phyloP scores from a whole-genome alignment of 2,797 vertebrate species.

The Rhodeus uyekii region DNA sequence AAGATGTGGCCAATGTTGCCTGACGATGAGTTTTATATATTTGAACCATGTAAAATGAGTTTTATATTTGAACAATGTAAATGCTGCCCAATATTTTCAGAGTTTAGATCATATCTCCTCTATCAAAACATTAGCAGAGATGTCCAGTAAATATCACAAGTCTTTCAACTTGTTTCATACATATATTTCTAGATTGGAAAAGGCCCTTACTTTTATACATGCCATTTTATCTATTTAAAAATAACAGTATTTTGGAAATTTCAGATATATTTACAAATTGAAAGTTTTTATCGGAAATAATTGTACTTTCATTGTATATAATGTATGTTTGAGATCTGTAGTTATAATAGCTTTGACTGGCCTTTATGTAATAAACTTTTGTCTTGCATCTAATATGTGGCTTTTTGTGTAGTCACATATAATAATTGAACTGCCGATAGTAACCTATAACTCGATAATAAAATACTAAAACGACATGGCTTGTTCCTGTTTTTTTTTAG shows the following conservation, averaged over 20 bases:
- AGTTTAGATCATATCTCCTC: slow-evolving; percentile 11
- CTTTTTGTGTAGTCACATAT: slow-evolving; percentile 78
- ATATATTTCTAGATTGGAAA: slow-evolving; percentile 71
- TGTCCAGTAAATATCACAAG: not conserved
- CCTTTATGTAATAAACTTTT: slow-evolving; percentile 56
- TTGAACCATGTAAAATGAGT: slow-evolving; percentile 48
- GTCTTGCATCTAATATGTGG: slow-evolving; percentile 76
- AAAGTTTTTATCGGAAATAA: slow-evolving; percentile 82
- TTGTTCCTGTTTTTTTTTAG: not conserved
- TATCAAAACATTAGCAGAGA: slow-evolving; percentile 17
- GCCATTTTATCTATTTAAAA: slow-evolving; percentile 88
- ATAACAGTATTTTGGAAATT: slow-evolving; percentile 90
- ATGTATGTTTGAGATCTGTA: slow-evolving; percentile 66
- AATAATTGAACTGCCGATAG: slow-evolving; percentile 91
- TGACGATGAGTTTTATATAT: slow-evolving; percentile 55
- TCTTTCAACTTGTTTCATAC: slow-evolving; percentile 31
- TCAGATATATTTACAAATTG: slow-evolving; percentile 83
- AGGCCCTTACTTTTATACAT: slow-evolving; percentile 86
- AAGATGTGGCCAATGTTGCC: slow-evolving; percentile 43
- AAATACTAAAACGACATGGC: slow-evolving; percentile 72
- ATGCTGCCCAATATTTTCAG: slow-evolving; percentile 38
- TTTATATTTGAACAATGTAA: slow-evolving; percentile 54
- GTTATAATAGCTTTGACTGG: slow-evolving; percentile 61
- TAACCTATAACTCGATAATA: slow-evolving; percentile 72
- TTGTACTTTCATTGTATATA: slow-evolving; percentile 79